Evolutionary conservation across 2,888 invertebrate species (phyloP), one percentile per base, ranked within the genome.

Genomic region (Brachyptera putata): DNA sequence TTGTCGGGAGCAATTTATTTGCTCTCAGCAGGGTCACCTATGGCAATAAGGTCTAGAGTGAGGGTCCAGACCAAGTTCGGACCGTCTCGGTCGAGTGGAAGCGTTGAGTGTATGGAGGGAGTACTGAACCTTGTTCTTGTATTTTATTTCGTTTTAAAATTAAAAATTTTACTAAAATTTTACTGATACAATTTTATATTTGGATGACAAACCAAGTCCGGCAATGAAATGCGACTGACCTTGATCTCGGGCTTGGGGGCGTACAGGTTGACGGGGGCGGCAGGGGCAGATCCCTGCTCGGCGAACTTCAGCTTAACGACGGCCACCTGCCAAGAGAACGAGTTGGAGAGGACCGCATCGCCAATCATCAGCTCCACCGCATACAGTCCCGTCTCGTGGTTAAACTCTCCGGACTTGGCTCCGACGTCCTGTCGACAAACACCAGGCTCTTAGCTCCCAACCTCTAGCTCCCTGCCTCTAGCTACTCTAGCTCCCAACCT

Each of bases 271-370:
- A 70, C 70, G 57, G 65, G 69, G 62, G 61, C 65, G 11, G 70
- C 66, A 57, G 74, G 71, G 64, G 77, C 70, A 30, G 64, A 25
- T 4, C 75, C 69, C 1, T 77, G 77, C 60, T 76, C 78, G 30
- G 82, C 79, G 72, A 94, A 88, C 74, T 84, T 88, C 63, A 96
- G 78, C 60, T 81, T 80, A 3, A 95, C 80, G 58, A 87, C 85
- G 39, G 89, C 94, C 56, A 98, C 72, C 41, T 79, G 74, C 96
- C 97, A 98, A 39, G 87, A 82, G 70, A 97, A 81, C 13, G 97
- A 91, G 76, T 93, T 95, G 66, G 90, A 86, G 62, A 95, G 83
- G 4, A 93, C 84, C 60, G 91, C 85, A 79, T 98, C 99, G 3
- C 98, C 99, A 57, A 98, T 79, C 66, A 94, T 87, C 64, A 98